Conservation (phyloP, 1,140 invertebrate species). For the Meloidogyne hapla region DNA sequence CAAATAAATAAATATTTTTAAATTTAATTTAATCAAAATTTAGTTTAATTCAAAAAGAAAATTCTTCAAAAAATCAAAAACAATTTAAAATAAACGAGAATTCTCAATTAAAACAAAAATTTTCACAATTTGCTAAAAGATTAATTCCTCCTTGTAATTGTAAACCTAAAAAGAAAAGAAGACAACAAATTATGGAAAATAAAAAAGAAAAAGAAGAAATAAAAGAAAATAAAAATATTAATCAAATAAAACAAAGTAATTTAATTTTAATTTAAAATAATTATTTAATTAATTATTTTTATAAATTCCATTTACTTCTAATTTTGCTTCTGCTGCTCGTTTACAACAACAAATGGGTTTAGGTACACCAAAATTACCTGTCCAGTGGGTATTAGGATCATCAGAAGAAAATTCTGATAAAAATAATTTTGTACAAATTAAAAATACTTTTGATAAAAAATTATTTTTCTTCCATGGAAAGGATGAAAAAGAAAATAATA, state of each 20-base stretch:
- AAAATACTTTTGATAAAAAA: slow-evolving; percentile 2
- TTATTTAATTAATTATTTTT: too few species aligned
- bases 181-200: not conserved
- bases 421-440: not conserved
- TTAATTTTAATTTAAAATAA: not conserved
- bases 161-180: not conserved
- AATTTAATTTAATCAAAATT: too few species aligned
- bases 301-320: not conserved
- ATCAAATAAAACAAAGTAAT: not conserved
- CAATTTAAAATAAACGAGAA: not conserved
- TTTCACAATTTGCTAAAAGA: not conserved
- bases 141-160: not conserved
- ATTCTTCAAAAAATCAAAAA: not conserved
- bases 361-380: not conserved
- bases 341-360: not conserved
- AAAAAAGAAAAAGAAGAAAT: not conserved
- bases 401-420: not conserved
- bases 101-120: not conserved
- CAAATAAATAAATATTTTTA: too few species aligned
- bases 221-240: not conserved
- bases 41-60: not conserved
- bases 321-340: not conserved
- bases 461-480: not conserved
- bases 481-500: not conserved
- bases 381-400: not conserved